Base-by-base conservation (phyloP, 2,888 invertebrate species). In the Prenolepis imparis region DNA sequence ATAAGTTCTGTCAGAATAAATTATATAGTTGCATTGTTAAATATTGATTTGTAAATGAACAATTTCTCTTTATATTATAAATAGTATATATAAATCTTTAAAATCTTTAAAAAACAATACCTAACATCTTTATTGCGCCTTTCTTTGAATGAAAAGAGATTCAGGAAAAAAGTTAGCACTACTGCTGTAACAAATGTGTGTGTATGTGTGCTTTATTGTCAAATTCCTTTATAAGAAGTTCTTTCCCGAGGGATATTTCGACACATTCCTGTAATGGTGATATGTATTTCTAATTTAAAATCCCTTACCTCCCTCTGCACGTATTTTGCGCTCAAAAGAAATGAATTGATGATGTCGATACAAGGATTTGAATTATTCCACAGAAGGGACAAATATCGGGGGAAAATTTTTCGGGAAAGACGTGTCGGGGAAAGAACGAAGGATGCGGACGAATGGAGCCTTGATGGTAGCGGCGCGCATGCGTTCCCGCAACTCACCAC, bases 401-500 rank as follows among this genome's bases (percentile, higher is more conserved):
- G 18, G n/a, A 44, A 63, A 21, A 44, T 24, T 36, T 75, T 75
- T 64, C 48, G 77, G 18, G 15, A 36, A 24, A 59, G 44, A 21
- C n/a, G 18, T 9, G 48, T 44, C n/a, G 52, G n/a, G 32, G n/a
- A 21, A 52, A 24, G 41, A 28, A 52, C 39, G 39, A 11, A 39
- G 32, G 52, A 64, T 52, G 44, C 8, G 55, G n/a, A 8, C 32
- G 55, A n/a, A 64, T 11, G 21, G 52, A 12, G 36, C 24, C 32
- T 18, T 32, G 24, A n/a, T 24, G 28, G 15, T 18, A 32, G 24
- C 32, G n/a, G 39, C 8, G 67, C 67, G 67, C 44, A 61, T 80
- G 86, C 83, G 88, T 88, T 87, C 87, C 80, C 77, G 86, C 83
- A 82, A 87, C 84, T 85, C 89, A 85, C 36, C 36, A 86, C 88